These are phyloP conservation scores for Drosophila busckii DNA, from an alignment of 1,140 invertebrate species.

Conservation along the genomic window DNA sequence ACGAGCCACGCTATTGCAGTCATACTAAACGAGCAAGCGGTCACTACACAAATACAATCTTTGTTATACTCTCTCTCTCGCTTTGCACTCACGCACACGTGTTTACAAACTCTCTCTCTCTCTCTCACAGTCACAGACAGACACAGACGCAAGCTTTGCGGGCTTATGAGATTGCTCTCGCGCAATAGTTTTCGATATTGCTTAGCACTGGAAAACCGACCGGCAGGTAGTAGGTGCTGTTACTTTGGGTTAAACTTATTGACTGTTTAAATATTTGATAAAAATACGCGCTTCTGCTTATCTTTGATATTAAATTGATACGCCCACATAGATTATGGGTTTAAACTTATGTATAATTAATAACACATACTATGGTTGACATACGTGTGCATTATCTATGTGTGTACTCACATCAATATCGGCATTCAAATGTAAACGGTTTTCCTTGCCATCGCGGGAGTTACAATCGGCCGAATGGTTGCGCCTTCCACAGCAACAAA, in stretches of 20 bases:
- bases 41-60: conserved; percentile 15
- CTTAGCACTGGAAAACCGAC: neutral
- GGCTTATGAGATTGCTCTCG: no score
- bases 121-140: conserved; percentile 10
- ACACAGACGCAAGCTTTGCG: no score
- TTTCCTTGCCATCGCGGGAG: conserved; percentile 10
- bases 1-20: conserved; percentile 61
- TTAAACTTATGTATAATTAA: no score
- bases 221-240: conserved; percentile 4
- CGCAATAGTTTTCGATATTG: no score
- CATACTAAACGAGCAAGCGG: conserved; percentile 50
- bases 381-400: neutral
- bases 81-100: no score
- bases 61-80: no score
- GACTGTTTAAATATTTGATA: conserved; percentile 4
- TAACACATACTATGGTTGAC: neutral
- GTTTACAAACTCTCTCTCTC: no score
- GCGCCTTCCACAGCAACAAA: conserved; percentile 40
- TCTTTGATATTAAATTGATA: conserved; percentile 1
- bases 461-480: conserved; percentile 11
- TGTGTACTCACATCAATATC: conserved; percentile 46
- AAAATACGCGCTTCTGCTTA: neutral
- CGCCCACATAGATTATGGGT: no score
- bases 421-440: conserved; percentile 1
- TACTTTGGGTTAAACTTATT: conserved; percentile 17